Evolutionary conservation across 2,888 invertebrate genomes (phyloP).

Genomic region (Nowickia ferox): DNA sequence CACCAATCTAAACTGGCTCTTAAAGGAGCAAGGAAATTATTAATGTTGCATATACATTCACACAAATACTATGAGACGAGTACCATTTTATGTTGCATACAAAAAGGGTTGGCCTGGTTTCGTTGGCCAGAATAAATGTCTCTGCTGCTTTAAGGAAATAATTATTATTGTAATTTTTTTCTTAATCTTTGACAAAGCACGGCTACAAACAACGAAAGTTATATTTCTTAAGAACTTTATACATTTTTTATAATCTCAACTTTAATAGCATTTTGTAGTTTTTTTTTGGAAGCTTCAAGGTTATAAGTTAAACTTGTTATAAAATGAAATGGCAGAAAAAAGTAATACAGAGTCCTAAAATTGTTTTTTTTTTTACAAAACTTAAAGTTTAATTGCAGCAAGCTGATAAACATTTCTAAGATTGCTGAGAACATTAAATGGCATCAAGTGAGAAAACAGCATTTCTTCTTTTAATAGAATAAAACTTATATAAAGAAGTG

Average conservation of each 20-base stretch:
- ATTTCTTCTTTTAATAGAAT: no score
- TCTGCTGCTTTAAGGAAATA: constrained; percentile 34
- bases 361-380: background rate
- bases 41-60: constrained; percentile 20
- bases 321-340: background rate
- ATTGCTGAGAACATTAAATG: no score
- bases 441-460: no score
- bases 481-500: no score
- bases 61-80: background rate
- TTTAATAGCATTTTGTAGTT: constrained; percentile 13
- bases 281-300: constrained; percentile 18
- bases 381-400: background rate
- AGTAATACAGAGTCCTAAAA: background rate
- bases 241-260: background rate
- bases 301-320: constrained; percentile 20
- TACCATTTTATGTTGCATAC: constrained; percentile 4
- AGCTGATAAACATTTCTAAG: no score
- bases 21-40: constrained; percentile 37
- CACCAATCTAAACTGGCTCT: background rate
- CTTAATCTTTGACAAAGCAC: background rate
- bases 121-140: constrained; percentile 5
- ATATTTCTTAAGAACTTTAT: constrained; percentile 18
- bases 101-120: constrained; percentile 21
- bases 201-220: constrained; percentile 3
- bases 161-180: constrained; percentile 22